Percentiles rank a stretch among this genome's conserved stretches.
phyloP scores from a whole-genome alignment of 2,888 invertebrate genomes.

The Napeogenes inachia region DNA sequence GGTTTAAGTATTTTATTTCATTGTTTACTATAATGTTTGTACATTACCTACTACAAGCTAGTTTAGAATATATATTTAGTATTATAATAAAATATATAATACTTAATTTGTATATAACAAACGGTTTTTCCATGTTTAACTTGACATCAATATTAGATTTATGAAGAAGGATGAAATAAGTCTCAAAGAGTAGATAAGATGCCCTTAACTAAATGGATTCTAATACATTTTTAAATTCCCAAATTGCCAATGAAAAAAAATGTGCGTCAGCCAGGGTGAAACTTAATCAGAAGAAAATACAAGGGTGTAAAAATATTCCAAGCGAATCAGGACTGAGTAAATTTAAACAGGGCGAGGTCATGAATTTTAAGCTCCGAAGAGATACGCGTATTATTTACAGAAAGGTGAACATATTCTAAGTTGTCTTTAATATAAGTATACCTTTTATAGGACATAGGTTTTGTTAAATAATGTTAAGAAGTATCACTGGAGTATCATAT shows the following conservation, averaged over 20 bases:
- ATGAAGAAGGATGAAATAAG: not conserved
- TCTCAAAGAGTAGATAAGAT: not conserved
- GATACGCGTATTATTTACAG: conserved; percentile 10
- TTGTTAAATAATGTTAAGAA: too few relatives aligned
- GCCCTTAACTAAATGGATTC: conserved; percentile 2
- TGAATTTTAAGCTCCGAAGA: conserved; percentile 22
- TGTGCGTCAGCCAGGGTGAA: conserved; percentile 17
- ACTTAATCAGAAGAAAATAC: conserved; percentile 28
- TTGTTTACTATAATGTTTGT: not conserved
- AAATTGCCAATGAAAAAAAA: conserved; percentile 23
- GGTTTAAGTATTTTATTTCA: not conserved
- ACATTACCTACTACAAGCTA: too few relatives aligned
- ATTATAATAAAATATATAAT: too few relatives aligned
- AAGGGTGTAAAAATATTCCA: conserved; percentile 23
- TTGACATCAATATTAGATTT: not conserved
- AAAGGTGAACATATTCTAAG: conserved; percentile 3
- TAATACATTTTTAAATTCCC: conserved; percentile 21
- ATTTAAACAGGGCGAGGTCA: conserved; percentile 25
- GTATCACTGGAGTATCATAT: too few relatives aligned
- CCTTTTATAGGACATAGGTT: not conserved
- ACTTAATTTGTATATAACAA: too few relatives aligned
- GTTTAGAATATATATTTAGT: too few relatives aligned
- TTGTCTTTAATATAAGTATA: not conserved
- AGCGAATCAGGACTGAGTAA: conserved; percentile 20
- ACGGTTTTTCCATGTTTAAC: too few relatives aligned